Base-by-base conservation (phyloP, 2,888 invertebrate species). In the Philereme vetulata region DNA sequence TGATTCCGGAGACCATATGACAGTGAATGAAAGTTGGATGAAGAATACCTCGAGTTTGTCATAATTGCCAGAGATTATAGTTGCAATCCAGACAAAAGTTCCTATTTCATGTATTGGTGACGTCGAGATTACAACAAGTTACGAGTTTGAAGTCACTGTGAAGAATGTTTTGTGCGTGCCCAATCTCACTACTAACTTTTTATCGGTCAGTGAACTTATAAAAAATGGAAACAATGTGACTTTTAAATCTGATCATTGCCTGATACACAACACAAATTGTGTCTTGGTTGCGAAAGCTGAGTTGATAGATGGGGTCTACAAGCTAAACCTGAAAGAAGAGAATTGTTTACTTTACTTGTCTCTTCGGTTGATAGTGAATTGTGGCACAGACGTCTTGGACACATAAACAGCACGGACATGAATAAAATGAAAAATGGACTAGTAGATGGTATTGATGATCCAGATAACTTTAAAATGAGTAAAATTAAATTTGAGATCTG, bases 1-100 rank as follows among this genome's bases (percentile, higher is more conserved):
- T 47, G 72, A 72, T 59, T 68, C 68, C 6, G 70, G 71, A 9
- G 72, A 72, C 40, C 74, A 75, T 48, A 60, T 74, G 60, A 67
- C 68, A 5, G 49, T 66, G n/a, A 66, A 66, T 5, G 38, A 67
- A 8, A 60, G 48, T 62, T 44, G 74, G 21, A 40, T 32, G 46
- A 66, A 72, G 4, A 43, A 43, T 43, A 33, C n/a, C 60, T 50
- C 43, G 11, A 10, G 11, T 10, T 43, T 10, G 3, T 43, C 43
- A 10, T 6, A 3, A 2, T 35, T 50, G 0, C 67, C 68, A 43
- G 67, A 72, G 34, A 73, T 73, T 38, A 51, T 72, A n/a, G 69
- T 70, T 21, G 73, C 73, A 44, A 72, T 73, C 33, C 48, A 67
- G 48, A 49, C 44, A 21, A 61, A 36, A n/a, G 52, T 74, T 33